These are phyloP conservation scores for Ectemnius lituratus DNA, from an alignment of 2,888 invertebrate species.

Conservation along the genomic window DNA sequence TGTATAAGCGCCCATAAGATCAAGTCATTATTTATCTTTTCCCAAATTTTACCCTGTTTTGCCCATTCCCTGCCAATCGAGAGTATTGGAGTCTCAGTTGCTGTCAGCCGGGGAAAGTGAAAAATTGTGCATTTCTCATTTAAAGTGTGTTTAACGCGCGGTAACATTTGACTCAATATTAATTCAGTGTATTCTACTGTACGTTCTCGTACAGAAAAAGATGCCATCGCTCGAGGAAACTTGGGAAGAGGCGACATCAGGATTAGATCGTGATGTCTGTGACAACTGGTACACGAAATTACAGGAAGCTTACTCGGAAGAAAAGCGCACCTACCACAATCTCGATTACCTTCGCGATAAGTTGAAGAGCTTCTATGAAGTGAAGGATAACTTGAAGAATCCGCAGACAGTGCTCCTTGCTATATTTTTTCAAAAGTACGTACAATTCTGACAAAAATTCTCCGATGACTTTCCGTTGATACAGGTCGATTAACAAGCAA, in stretches of 20 bases:
- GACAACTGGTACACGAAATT: conserved; percentile 76
- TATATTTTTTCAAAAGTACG: conserved; percentile 81
- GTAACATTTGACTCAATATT: no score
- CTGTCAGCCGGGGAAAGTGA: no score
- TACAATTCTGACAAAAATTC: conserved; percentile 32
- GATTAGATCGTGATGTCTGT: conserved; percentile 67
- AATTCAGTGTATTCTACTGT: no score
- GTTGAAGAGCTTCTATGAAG: conserved; percentile 76
- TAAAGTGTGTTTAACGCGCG: no score
- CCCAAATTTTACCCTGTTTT: conserved; percentile 36
- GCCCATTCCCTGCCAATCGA: conserved; percentile 33
- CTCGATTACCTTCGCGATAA: conserved; percentile 78
- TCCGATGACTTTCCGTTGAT: not conserved
- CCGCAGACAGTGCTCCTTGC: conserved; percentile 79
- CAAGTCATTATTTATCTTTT: conserved; percentile 36
- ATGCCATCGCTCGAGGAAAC: conserved; percentile 73
- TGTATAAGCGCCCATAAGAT: conserved; percentile 45
- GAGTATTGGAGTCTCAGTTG: conserved; percentile 21
- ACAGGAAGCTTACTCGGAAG: conserved; percentile 76
- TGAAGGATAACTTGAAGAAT: conserved; percentile 77
- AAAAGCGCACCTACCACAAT: conserved; percentile 79
- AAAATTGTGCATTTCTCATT: no score
- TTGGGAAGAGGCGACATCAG: conserved; percentile 76
- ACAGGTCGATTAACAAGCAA: not conserved
- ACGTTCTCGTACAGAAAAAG: conserved; percentile 29